Evolutionary conservation across 2,888 invertebrate species (phyloP), one percentile per base, ranked within the genome.

Genomic region (Cryptus viduatorius): DNA sequence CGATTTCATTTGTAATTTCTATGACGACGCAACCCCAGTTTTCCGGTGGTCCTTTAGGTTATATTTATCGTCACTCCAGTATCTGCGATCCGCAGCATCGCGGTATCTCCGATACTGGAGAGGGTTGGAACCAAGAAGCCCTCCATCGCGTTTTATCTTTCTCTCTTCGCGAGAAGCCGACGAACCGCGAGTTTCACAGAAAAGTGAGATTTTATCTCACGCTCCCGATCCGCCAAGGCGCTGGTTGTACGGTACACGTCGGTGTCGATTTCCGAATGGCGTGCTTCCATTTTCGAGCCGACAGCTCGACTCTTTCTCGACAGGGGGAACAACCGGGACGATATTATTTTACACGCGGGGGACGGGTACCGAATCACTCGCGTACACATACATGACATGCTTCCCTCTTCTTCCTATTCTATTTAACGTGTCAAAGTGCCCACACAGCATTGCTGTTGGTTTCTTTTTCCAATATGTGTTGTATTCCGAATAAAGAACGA

Each of bases 151-250:
- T 68, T 83, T 46, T 65, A 79, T 77, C 72, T 82, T 61, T 83
- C 72, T 73, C 73, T 79, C 76, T 73, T 82, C 50, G 73, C 44
- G 80, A 83, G 84, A 84, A 80, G 83, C 83, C 80, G 83, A 80
- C 79, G 76, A 86, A 87, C 81, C 65, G 86, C 80, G 83, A 82
- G 87, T 85, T 88, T 89, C 88, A 87, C 82, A 89, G 90, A 89
- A 90, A 89, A 90, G 87, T 83, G 89, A 91, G 91, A 91, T 91
- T 89, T 89, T 89, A 91, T 91, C 91, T 86, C 81, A 85, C 87
- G 87, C 87, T 88, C 88, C 86, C 87, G 88, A 89, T 87, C 87
- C 83, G 69, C 80, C 78, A 8, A 84, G 87, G 61, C 78, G 44
- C 68, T 75, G 81, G 87, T 86, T 86, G 87, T 76, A 85, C 87